Conservation (phyloP, 2,113 vertebrate genomes). For the Oncorhynchus keta region DNA sequence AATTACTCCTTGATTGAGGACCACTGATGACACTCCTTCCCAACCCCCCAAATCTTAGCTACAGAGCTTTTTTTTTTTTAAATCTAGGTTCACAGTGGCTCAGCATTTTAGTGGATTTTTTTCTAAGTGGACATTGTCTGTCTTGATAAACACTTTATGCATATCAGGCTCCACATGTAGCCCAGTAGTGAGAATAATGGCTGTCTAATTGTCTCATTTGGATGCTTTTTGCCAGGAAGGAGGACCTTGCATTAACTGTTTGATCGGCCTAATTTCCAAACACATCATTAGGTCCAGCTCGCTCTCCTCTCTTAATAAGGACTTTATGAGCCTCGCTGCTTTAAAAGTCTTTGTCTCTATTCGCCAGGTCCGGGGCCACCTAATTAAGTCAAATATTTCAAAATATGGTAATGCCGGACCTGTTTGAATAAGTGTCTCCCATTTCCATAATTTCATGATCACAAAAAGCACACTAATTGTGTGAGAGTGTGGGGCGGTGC, state of each 20-base stretch:
- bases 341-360: slow-evolving; percentile 57
- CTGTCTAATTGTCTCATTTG: slow-evolving; percentile 96
- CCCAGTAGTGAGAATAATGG: slow-evolving; percentile 89
- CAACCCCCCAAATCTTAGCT: not conserved
- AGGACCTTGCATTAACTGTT: slow-evolving; percentile 87
- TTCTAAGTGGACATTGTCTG: slow-evolving; percentile 78
- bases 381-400: slow-evolving; percentile 97
- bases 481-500: slow-evolving; percentile 85
- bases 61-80: not conserved
- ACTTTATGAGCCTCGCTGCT: slow-evolving; percentile 84
- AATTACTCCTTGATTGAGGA: slow-evolving; percentile 69
- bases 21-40: slow-evolving; percentile 27
- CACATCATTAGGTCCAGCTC: slow-evolving; percentile 93
- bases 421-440: slow-evolving; percentile 91
- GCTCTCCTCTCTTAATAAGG: slow-evolving; percentile 89
- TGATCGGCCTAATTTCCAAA: slow-evolving; percentile 95
- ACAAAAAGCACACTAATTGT: slow-evolving; percentile 94
- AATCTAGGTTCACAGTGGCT: slow-evolving; percentile 57
- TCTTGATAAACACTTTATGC: slow-evolving; percentile 78
- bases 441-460: slow-evolving; percentile 96
- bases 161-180: slow-evolving; percentile 79
- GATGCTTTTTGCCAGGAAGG: slow-evolving; percentile 88
- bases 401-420: slow-evolving; percentile 93
- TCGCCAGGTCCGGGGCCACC: slow-evolving; percentile 45
- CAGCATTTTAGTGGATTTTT: slow-evolving; percentile 77